Evolutionary conservation across 2,888 invertebrate genomes (phyloP).

Genomic region (Chirona hameri): DNA sequence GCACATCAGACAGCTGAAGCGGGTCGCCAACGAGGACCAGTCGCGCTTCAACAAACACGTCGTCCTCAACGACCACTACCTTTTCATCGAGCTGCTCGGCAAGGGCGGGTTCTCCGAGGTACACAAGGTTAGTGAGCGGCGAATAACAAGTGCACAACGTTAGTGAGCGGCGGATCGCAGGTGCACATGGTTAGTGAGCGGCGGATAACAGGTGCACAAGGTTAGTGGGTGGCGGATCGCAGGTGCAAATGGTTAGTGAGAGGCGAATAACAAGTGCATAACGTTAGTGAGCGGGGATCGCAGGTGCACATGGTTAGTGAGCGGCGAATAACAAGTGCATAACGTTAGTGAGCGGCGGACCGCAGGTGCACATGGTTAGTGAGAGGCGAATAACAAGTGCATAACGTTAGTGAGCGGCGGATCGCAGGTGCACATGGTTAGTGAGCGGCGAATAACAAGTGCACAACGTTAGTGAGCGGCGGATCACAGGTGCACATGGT

Average conservation of each 20-base stretch:
- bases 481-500: slow-evolving; percentile 90
- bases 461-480: too few species aligned
- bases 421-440: slow-evolving; percentile 84
- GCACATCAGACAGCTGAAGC: slow-evolving; percentile 96
- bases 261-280: background rate
- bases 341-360: too few species aligned
- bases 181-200: too few species aligned
- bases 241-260: slow-evolving; percentile 75
- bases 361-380: slow-evolving; percentile 79
- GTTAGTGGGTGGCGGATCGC: slow-evolving; percentile 43
- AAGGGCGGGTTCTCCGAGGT: slow-evolving; percentile 97
- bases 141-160: too few species aligned
- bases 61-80: slow-evolving; percentile 92
- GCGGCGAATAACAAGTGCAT: background rate
- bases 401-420: too few species aligned
- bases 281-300: too few species aligned
- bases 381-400: background rate
- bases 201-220: slow-evolving; percentile 91
- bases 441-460: slow-evolving; percentile 13
- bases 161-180: too few species aligned
- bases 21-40: slow-evolving; percentile 98
- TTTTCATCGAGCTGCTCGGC: slow-evolving; percentile 93
- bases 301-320: slow-evolving; percentile 77
- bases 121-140: slow-evolving; percentile 62
- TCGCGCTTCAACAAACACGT: slow-evolving; percentile 96